Base-by-base conservation (phyloP, 2,797 vertebrate species). In the Champsocephalus gunnari region DNA sequence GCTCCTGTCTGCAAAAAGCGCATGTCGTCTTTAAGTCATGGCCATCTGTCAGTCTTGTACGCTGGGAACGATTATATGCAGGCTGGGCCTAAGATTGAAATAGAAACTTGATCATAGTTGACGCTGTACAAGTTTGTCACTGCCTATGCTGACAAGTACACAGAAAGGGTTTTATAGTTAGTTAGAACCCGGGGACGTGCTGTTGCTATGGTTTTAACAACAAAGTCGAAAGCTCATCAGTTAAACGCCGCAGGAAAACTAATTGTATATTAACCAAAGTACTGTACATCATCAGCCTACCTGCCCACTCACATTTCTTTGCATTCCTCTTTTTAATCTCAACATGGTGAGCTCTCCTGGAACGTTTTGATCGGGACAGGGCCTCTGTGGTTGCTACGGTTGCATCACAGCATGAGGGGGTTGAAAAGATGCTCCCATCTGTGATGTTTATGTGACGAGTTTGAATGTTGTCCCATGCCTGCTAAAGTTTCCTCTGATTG, bases 31-130 rank as follows among this genome's bases (percentile, higher is more conserved):
- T 84, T 54, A 72, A 81, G 67, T 59, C 74, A 80, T 45, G 56
- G 70, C 76, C 74, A 85, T 85, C 73, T 81, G 77, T 81, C 82
- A 76, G 48, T 38, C 44, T 59, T 69, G 56, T 24, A 59, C 49
- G 50, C 47, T 57, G 44, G 44, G n/a, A 57, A 66, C 58, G 76
- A 66, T 69, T 9, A 64, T 60, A 69, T 81, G 66, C 51, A 13
- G 50, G 12, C 14, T 59, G 1, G 73, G 78, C 49, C 34, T 58
- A 48, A 34, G 60, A 69, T 48, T 24, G 4, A 69, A 77, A 73
- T 62, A 63, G 19, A 71, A 84, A 61, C 38, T 16, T 47, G 14
- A 74, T 50, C 59, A 51, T 5, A 72, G 32, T 45, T 28, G 54
- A 55, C 51, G 58, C 45, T 45, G 44, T 8, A 45, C n/a, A 17